Evolutionary conservation across 2,113 vertebrate genomes (phyloP).

Genomic region (Sitta europaea): DNA sequence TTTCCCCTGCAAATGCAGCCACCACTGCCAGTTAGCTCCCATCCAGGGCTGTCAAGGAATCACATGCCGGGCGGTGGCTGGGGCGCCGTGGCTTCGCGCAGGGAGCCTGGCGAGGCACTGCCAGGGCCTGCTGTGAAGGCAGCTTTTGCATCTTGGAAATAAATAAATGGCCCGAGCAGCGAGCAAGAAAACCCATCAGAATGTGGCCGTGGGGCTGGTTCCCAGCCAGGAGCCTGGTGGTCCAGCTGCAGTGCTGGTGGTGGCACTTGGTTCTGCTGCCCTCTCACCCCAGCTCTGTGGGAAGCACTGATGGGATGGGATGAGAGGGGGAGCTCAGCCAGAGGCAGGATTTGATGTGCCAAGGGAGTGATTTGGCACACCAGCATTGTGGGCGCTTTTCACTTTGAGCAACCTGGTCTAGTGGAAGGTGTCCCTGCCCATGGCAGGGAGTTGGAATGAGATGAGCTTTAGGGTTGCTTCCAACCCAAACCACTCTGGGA

Average conservation of each 20-base stretch:
- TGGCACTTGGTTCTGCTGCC: not conserved
- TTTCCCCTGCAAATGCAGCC: slow-evolving; percentile 38
- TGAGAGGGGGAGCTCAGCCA: not conserved
- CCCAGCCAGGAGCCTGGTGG: not conserved
- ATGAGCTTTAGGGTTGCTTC: not conserved
- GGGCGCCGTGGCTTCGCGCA: rapidly evolving
- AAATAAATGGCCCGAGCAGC: not conserved
- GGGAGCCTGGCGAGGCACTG: not conserved
- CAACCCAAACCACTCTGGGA: not conserved
- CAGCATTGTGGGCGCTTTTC: rapidly evolving
- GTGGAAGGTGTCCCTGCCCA: not conserved
- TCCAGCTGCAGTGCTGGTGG: not conserved
- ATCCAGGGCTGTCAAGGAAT: slow-evolving; percentile 19
- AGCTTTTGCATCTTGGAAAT: not conserved
- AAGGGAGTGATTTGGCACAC: not conserved
- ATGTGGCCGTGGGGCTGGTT: not conserved
- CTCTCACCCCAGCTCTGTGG: rapidly evolving
- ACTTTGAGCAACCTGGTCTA: not conserved
- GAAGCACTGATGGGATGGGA: not conserved
- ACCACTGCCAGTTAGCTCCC: slow-evolving; percentile 58
- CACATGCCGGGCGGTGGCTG: not conserved
- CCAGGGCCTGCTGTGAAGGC: not conserved
- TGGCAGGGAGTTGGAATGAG: not conserved
- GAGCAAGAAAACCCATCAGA: not conserved
- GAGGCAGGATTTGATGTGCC: not conserved